Base-by-base conservation (phyloP, 2,888 invertebrate species). In the Brenthis daphne region DNA sequence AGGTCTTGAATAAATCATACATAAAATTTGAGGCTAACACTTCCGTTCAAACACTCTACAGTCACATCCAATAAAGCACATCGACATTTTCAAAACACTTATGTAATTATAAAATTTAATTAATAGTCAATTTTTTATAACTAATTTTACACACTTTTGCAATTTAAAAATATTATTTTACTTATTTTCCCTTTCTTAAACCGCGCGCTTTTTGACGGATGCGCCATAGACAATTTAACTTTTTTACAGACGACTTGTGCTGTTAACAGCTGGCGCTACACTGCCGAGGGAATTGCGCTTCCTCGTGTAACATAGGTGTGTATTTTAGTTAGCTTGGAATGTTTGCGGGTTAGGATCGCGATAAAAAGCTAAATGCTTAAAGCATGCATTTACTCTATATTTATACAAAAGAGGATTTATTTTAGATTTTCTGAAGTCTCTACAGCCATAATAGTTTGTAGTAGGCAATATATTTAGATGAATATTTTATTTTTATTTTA, bases 1-100 rank as follows among this genome's bases (percentile, higher is more conserved):
- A 87, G 84, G 85, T 87, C 83, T 91, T 92, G 88, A 90, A 92
- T 92, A 92, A 92, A 91, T 92, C 92, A 92, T 92, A 91, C 92
- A 92, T 92, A 90, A 87, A 92, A 87, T 80, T 87, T 88, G 81
- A 85, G 85, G 81, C 83, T 82, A 83, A 77, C 88, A 86, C 90
- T 85, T 79, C 79, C 85, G 87, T 87, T 86, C 89, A 85, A 74
- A 77, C 85, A 85, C 82, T 83, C 81, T 79, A 75, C 65, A 69
- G 60, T 75, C 77, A 77, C 70, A 67, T 68, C 69, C 54, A 63
- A 57, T 57, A 68, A 57, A 69, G 73, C 83, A 81, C 78, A 77
- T 74, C 73, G 69, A 71, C 75, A 72, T 75, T 67, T 67, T 69
- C 63, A 63, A 53, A 16, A 73, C 71, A 71, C 69, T 56, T 16